Evolutionary conservation across 2,888 invertebrate genomes (phyloP).

Genomic region (Athripsodes cinereus): DNA sequence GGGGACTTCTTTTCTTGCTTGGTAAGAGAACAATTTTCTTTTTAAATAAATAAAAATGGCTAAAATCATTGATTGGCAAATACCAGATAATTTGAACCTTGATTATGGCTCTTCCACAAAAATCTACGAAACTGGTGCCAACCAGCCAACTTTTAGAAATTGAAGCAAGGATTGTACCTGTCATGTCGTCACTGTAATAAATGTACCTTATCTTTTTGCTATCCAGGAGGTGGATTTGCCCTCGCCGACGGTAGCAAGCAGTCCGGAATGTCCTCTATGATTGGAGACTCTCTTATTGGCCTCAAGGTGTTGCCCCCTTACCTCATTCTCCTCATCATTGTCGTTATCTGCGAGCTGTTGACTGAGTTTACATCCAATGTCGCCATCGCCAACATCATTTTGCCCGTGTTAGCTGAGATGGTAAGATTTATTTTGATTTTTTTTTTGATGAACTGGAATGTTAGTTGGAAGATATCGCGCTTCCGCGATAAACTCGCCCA

Average conservation of each 20-base stretch:
- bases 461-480: too few species aligned
- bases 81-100: too few species aligned
- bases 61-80: too few species aligned
- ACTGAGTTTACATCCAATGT: slow-evolving; percentile 91
- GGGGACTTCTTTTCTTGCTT: slow-evolving; percentile 82
- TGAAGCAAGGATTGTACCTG: too few species aligned
- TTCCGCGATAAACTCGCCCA: too few species aligned
- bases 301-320: slow-evolving; percentile 58
- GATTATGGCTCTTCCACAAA: too few species aligned
- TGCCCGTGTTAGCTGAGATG: slow-evolving; percentile 78
- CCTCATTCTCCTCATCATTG: slow-evolving; percentile 67
- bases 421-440: slow-evolving; percentile 37
- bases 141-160: too few species aligned
- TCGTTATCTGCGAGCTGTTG: slow-evolving; percentile 69
- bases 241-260: slow-evolving; percentile 79
- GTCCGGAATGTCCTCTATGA: slow-evolving; percentile 69
- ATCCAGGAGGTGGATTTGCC: slow-evolving; percentile 79
- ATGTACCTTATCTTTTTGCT: too few species aligned
- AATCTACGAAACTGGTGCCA: too few species aligned
- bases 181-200: too few species aligned
- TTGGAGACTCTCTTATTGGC: slow-evolving; percentile 65
- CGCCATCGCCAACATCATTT: slow-evolving; percentile 81
- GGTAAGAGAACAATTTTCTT: slow-evolving; percentile 39
- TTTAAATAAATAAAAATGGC: too few species aligned
- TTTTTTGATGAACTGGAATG: too few species aligned